phyloP scores from a whole-genome alignment of 2,113 vertebrate species.

The Eleginops maclovinus region DNA sequence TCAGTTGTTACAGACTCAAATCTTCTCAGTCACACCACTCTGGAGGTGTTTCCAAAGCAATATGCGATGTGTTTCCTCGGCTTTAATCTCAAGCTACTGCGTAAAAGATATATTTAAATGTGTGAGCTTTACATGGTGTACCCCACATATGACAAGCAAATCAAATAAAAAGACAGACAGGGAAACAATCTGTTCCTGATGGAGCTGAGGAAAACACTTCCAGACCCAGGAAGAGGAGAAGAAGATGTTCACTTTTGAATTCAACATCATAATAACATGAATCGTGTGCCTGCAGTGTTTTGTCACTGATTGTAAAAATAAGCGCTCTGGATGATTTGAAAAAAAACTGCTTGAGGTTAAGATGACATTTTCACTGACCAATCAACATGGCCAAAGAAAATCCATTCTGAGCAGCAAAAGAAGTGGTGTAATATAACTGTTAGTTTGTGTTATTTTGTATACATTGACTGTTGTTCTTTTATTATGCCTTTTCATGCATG shows the following conservation, averaged over 20 bases:
- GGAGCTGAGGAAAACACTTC: too few species aligned
- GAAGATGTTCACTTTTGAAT: neutral
- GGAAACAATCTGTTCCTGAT: conserved; percentile 4
- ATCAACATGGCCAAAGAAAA: neutral
- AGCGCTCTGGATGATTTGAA: neutral
- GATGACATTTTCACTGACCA: neutral
- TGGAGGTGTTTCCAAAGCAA: too few species aligned
- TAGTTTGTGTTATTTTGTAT: too few species aligned
- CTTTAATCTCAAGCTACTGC: neutral
- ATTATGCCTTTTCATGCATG: too few species aligned
- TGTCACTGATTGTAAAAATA: conserved; percentile 3
- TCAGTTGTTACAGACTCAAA: neutral
- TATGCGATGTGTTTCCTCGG: neutral
- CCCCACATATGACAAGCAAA: neutral
- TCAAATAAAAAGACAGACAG: neutral
- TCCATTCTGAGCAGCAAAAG: neutral
- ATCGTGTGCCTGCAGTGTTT: neutral
- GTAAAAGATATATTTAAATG: neutral
- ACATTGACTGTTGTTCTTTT: too few species aligned
- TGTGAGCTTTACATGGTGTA: neutral
- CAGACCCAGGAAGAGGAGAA: neutral
- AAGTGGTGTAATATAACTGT: neutral
- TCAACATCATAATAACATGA: conserved; percentile 10
- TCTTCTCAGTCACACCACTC: too few species aligned
- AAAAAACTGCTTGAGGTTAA: neutral